Conservation (phyloP, 92 coral and sea anemone genomes). For the Porites divaricata region DNA sequence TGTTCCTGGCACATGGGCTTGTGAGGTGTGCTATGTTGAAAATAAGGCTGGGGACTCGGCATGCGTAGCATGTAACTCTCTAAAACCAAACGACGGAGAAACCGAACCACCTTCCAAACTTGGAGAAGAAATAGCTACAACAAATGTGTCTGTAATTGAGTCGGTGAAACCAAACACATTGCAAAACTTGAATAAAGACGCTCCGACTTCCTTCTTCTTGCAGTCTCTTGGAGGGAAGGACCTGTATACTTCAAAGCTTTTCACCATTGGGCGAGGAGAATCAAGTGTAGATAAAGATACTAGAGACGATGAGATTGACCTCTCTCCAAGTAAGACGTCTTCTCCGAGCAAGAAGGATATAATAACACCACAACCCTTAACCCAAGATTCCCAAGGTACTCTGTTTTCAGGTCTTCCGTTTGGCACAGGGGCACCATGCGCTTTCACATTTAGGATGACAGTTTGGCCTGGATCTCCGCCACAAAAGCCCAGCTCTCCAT, state of each 20-base stretch:
- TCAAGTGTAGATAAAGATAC: conserved; percentile 55
- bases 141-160: background rate
- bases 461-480: no score
- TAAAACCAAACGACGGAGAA: conserved; percentile 18
- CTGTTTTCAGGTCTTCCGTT: no score
- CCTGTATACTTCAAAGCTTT: conserved; percentile 38
- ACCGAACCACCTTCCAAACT: background rate
- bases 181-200: conserved; percentile 15
- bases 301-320: conserved; percentile 41
- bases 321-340: no score
- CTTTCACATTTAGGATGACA: no score
- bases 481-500: no score
- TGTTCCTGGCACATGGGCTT: conserved; percentile 67
- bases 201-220: background rate
- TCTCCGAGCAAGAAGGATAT: no score
- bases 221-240: background rate
- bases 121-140: background rate
- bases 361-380: no score
- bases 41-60: conserved; percentile 25
- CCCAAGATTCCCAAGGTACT: no score
- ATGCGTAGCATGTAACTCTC: conserved; percentile 71
- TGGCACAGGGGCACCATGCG: no score
- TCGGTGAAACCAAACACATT: conserved; percentile 11
- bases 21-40: conserved; percentile 56
- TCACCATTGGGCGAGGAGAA: conserved; percentile 79